Evolutionary conservation across 2,888 invertebrate species (phyloP).

Genomic region (Amphipoea oculea): DNA sequence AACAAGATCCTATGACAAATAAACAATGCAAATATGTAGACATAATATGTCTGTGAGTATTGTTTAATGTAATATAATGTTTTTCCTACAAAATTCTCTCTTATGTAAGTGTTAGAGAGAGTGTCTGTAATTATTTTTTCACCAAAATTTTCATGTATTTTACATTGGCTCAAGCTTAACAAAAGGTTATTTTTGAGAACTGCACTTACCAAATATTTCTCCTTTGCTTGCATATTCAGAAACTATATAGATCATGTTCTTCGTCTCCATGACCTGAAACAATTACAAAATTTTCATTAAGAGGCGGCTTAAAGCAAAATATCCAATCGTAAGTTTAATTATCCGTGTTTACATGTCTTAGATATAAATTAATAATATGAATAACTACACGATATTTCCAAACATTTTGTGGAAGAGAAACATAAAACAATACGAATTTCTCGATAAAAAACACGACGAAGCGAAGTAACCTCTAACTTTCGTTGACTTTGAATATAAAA

Average conservation of each 20-base stretch:
- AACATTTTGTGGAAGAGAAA: neutral
- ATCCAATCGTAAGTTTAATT: no score
- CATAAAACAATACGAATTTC: neutral
- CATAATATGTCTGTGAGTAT: slow-evolving; percentile 8
- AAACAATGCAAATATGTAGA: slow-evolving; percentile 35
- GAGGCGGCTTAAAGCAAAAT: neutral
- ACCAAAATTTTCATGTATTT: neutral
- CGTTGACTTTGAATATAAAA: neutral
- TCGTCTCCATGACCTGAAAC: slow-evolving; percentile 98
- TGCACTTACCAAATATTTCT: slow-evolving; percentile 97
- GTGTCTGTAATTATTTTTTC: neutral
- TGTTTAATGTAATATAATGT: slow-evolving; percentile 4
- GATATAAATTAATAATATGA: neutral
- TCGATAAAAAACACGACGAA: neutral
- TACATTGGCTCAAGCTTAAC: neutral
- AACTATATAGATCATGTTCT: slow-evolving; percentile 99
- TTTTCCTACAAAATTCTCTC: slow-evolving; percentile 23
- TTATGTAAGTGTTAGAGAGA: neutral
- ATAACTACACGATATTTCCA: neutral
- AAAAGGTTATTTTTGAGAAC: neutral
- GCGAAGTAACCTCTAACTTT: neutral
- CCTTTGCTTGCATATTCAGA: slow-evolving; percentile 99
- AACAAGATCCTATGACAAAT: slow-evolving; percentile 62
- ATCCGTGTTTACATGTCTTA: neutral
- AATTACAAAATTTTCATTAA: slow-evolving; percentile 49